These are phyloP conservation scores for Misgurnus anguillicaudatus DNA, from an alignment of 2,113 vertebrate genomes.

Conservation along the genomic window DNA sequence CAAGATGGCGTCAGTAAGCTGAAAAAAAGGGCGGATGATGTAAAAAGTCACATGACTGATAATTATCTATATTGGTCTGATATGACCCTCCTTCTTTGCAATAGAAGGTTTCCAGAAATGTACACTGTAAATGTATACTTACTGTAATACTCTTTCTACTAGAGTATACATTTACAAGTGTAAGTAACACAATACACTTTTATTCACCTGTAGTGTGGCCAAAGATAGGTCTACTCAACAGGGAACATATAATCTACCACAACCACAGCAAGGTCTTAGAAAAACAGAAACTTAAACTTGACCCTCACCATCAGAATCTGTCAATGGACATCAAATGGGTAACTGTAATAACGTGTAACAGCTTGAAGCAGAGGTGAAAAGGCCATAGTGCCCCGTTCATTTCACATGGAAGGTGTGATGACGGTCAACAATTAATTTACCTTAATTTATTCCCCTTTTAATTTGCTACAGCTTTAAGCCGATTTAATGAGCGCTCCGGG, in stretches of 20 bases:
- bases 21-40: too few relatives aligned
- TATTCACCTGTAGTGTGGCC: neutral
- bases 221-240: neutral
- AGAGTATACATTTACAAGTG: too few relatives aligned
- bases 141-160: too few relatives aligned
- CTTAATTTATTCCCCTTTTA: constrained; percentile 44
- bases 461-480: constrained; percentile 30
- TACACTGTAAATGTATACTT: too few relatives aligned
- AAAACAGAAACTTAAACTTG: constrained; percentile 28
- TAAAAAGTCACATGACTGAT: too few relatives aligned
- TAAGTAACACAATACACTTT: neutral
- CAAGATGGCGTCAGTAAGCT: too few relatives aligned
- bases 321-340: neutral
- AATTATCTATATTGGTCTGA: too few relatives aligned
- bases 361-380: constrained; percentile 16
- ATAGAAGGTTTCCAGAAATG: too few relatives aligned
- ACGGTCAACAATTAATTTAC: constrained; percentile 42
- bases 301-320: constrained; percentile 23
- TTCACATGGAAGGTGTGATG: constrained; percentile 21
- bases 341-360: neutral
- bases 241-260: neutral
- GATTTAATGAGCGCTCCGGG: constrained; percentile 51
- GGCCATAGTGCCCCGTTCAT: neutral
- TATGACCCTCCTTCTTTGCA: too few relatives aligned
- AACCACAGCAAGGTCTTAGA: constrained; percentile 12